Evolutionary conservation across 2,113 vertebrate genomes (phyloP).

Genomic region (Leucoraja erinaceus): DNA sequence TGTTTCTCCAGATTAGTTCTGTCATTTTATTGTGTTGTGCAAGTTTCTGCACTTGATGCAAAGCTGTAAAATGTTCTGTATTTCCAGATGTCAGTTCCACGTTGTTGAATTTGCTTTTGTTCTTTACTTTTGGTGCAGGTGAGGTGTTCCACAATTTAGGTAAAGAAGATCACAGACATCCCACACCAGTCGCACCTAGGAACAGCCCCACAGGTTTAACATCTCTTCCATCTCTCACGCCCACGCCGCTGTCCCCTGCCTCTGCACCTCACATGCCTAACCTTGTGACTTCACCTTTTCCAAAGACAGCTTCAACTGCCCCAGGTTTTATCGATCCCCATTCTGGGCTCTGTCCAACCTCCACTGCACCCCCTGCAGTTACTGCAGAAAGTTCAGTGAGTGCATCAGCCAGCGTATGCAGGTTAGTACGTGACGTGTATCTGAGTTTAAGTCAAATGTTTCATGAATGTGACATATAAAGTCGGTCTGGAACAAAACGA

Average conservation of each 20-base stretch:
- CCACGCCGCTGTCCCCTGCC: slow-evolving; percentile 65
- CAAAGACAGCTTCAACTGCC: slow-evolving; percentile 71
- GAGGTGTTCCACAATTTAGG: slow-evolving; percentile 86
- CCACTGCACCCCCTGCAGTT: slow-evolving; percentile 64
- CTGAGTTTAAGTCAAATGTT: background rate
- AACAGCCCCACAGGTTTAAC: slow-evolving; percentile 74
- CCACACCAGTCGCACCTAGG: slow-evolving; percentile 66
- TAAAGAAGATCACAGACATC: slow-evolving; percentile 83
- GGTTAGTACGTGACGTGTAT: slow-evolving; percentile 56
- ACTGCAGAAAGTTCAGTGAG: slow-evolving; percentile 72
- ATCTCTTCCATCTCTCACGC: slow-evolving; percentile 70
- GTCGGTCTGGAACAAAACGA: background rate
- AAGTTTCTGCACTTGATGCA: background rate
- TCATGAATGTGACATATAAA: background rate
- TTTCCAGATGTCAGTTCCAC: background rate
- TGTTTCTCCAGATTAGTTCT: background rate
- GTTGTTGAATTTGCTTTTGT: background rate
- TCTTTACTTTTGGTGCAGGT: slow-evolving; percentile 54
- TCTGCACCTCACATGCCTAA: slow-evolving; percentile 71
- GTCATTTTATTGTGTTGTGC: background rate
- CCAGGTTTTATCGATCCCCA: slow-evolving; percentile 78
- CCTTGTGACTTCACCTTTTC: slow-evolving; percentile 71
- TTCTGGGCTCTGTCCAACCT: slow-evolving; percentile 74
- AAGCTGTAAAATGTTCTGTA: background rate
- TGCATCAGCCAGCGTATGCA: slow-evolving; percentile 89